These are phyloP conservation scores for Orestias chungarensis DNA, from an alignment of 2,797 vertebrate genomes.

Conservation along the genomic window DNA sequence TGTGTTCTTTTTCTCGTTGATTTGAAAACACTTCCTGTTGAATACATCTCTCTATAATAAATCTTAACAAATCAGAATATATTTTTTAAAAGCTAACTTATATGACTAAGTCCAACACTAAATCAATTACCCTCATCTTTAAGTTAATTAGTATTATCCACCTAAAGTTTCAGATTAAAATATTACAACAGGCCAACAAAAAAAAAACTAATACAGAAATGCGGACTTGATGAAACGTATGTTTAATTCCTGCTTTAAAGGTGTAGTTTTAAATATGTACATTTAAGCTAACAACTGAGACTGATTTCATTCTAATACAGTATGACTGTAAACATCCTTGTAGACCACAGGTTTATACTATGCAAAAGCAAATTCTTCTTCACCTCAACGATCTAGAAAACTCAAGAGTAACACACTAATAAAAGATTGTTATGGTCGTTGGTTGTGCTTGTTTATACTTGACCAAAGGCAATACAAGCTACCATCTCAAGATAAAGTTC, in stretches of 20 bases:
- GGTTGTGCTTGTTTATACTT: background rate
- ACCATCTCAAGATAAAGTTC: background rate
- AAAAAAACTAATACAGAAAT: conserved; percentile 14
- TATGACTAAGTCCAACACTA: background rate
- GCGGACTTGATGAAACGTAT: background rate
- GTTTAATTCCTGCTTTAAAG: background rate
- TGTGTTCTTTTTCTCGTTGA: conserved; percentile 4
- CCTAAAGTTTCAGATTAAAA: background rate
- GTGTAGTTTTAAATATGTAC: background rate
- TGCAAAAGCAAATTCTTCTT: conserved; percentile 42
- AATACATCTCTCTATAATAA: background rate
- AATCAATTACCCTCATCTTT: background rate
- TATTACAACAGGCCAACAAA: background rate
- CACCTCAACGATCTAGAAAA: conserved; percentile 11
- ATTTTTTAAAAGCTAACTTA: background rate
- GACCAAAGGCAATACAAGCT: conserved; percentile 5
- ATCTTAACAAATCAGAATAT: background rate
- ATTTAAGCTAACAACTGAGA: background rate
- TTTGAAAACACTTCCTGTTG: no score
- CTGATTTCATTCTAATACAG: background rate
- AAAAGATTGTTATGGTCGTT: background rate
- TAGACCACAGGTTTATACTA: conserved; percentile 38
- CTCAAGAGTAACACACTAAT: background rate
- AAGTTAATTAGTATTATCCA: background rate
- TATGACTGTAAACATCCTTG: background rate